Percentiles rank a stretch among this genome's conserved stretches.
These are phyloP conservation scores for Chionoecetes opilio DNA, from an alignment of 1,140 invertebrate genomes.

Conservation along the genomic window DNA sequence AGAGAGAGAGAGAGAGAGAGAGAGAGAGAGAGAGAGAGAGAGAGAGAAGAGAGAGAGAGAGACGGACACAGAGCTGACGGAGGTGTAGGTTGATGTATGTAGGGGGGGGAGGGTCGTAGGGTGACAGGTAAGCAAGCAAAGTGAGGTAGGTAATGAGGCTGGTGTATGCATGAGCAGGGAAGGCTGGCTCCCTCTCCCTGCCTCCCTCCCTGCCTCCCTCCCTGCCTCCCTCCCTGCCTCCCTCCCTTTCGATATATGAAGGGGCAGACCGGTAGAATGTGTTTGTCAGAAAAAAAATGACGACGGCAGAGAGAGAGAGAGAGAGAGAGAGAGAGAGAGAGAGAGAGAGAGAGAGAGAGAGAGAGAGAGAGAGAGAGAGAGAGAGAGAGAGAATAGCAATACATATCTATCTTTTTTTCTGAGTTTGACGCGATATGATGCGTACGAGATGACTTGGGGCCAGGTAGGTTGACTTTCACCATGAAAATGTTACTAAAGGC, in stretches of 20 bases:
- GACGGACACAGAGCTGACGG: too few species aligned
- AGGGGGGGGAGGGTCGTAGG: background rate
- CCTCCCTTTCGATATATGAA: background rate
- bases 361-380: too few species aligned
- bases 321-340: background rate
- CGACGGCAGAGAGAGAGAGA: background rate
- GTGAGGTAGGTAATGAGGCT: conserved; percentile 3
- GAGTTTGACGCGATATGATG: too few species aligned
- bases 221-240: background rate
- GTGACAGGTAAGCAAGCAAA: conserved; percentile 8
- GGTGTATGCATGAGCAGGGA: conserved; percentile 3
- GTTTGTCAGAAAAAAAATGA: background rate
- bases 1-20: background rate
- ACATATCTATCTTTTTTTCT: background rate
- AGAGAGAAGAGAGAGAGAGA: background rate
- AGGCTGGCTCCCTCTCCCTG: background rate
- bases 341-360: background rate
- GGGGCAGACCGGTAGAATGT: background rate
- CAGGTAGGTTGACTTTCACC: conserved; percentile 20
- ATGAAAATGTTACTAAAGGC: background rate
- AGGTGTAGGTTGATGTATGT: too few species aligned
- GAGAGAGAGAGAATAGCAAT: too few species aligned
- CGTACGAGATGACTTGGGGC: too few species aligned
- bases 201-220: background rate
- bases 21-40: background rate